Evolutionary conservation across 2,888 invertebrate species (phyloP).

Genomic region (Hemaris fuciformis): DNA sequence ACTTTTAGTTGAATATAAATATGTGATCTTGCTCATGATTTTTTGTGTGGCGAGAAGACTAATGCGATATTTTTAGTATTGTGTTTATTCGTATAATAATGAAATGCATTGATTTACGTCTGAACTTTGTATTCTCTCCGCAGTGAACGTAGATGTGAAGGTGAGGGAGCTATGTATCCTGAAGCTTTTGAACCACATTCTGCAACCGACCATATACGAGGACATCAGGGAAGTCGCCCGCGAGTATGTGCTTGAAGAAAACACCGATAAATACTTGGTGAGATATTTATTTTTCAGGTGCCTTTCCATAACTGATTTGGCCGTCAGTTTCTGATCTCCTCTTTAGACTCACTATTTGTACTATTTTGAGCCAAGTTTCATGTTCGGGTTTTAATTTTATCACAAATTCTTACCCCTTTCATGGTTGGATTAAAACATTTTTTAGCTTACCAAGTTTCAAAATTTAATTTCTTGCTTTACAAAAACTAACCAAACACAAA

Average conservation of each 20-base stretch:
- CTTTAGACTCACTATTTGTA: neutral
- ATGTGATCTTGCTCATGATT: neutral
- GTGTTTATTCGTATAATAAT: too few species aligned
- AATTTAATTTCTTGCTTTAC: neutral
- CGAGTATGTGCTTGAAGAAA: slow-evolving; percentile 81
- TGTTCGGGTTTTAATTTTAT: too few species aligned
- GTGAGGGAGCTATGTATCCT: slow-evolving; percentile 80
- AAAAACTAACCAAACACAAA: neutral
- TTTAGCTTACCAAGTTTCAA: too few species aligned
- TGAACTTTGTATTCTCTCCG: neutral
- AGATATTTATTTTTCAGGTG: slow-evolving; percentile 19
- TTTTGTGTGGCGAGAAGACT: neutral
- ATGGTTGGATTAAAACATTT: too few species aligned
- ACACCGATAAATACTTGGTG: slow-evolving; percentile 81
- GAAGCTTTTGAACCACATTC: slow-evolving; percentile 82
- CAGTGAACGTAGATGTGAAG: slow-evolving; percentile 78
- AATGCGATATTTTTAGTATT: neutral
- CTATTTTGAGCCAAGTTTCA: neutral
- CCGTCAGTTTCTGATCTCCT: too few species aligned
- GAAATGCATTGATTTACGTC: too few species aligned
- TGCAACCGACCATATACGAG: slow-evolving; percentile 82
- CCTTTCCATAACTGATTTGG: neutral
- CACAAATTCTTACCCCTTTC: too few species aligned
- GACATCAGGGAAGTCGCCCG: slow-evolving; percentile 82
- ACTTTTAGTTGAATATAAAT: neutral